Evolutionary conservation across 2,797 vertebrate species (phyloP).

Genomic region (Poliocrania exsul): DNA sequence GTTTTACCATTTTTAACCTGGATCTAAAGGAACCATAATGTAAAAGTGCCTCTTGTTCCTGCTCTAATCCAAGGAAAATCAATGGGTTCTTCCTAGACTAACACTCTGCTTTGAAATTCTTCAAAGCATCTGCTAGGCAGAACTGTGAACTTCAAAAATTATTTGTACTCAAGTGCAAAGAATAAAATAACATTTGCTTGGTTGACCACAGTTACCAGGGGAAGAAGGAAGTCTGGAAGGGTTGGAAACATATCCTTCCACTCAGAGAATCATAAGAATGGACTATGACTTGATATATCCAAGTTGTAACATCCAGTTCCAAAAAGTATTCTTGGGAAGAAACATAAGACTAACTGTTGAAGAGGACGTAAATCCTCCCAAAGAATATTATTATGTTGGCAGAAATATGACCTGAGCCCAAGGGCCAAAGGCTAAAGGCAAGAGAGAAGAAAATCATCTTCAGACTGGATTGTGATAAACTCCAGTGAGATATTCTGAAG

Average conservation of each 20-base stretch:
- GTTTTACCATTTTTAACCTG: neutral
- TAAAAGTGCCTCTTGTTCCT: neutral
- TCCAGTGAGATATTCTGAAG: neutral
- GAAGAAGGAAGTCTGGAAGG: neutral
- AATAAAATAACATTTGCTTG: neutral
- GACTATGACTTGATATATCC: neutral
- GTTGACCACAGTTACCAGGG: neutral
- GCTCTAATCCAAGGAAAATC: neutral
- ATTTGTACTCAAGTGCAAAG: neutral
- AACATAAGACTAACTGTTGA: neutral
- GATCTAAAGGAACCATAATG: neutral
- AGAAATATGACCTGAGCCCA: neutral
- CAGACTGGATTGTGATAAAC: neutral
- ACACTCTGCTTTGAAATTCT: neutral
- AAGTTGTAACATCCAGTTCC: neutral
- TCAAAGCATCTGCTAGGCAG: neutral
- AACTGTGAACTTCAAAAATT: neutral
- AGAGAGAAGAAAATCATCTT: neutral
- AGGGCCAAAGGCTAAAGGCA: neutral
- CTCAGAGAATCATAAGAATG: neutral
- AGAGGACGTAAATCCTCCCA: neutral
- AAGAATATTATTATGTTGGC: neutral
- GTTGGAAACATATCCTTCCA: neutral
- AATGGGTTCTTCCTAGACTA: neutral
- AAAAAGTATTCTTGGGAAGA: neutral